Percentiles rank a stretch among this genome's conserved stretches.
Evolutionary conservation across 2,113 vertebrate genomes (phyloP).

Genomic region (Morone chrysops): DNA sequence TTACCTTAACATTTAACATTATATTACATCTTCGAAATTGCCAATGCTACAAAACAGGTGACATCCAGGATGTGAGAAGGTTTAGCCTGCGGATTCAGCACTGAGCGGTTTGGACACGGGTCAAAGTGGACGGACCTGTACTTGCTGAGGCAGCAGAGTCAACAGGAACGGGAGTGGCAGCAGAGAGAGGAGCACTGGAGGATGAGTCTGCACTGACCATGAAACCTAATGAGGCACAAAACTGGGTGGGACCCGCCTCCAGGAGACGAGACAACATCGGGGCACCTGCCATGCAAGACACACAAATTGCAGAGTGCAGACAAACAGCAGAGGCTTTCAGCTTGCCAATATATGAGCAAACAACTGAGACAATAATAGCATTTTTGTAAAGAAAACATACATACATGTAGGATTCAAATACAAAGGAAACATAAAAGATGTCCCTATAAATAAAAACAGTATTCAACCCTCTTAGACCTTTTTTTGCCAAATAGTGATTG

Average conservation of each 20-base stretch:
- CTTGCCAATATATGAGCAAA: not conserved
- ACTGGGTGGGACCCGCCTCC: constrained; percentile 94
- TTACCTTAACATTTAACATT: not conserved
- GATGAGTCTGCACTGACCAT: constrained; percentile 70
- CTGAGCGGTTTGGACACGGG: not conserved
- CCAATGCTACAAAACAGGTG: not conserved
- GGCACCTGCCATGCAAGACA: constrained; percentile 87
- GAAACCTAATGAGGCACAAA: constrained; percentile 91
- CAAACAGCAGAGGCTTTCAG: constrained; percentile 8
- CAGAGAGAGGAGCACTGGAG: constrained; percentile 80
- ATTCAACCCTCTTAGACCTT: not conserved
- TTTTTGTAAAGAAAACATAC: not conserved
- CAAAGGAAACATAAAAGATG: not conserved
- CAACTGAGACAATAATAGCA: not conserved
- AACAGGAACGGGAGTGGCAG: constrained; percentile 84
- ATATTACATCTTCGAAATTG: not conserved
- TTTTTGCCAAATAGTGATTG: not conserved
- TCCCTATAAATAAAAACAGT: not conserved
- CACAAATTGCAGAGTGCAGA: not conserved
- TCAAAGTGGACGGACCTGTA: constrained; percentile 70
- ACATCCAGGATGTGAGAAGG: not conserved
- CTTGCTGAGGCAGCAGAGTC: constrained; percentile 56
- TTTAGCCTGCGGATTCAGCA: not conserved
- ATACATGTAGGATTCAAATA: not conserved
- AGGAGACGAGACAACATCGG: constrained; percentile 98